Conservation (phyloP, 2,113 vertebrate genomes). For the Hippocampus barbouri region DNA sequence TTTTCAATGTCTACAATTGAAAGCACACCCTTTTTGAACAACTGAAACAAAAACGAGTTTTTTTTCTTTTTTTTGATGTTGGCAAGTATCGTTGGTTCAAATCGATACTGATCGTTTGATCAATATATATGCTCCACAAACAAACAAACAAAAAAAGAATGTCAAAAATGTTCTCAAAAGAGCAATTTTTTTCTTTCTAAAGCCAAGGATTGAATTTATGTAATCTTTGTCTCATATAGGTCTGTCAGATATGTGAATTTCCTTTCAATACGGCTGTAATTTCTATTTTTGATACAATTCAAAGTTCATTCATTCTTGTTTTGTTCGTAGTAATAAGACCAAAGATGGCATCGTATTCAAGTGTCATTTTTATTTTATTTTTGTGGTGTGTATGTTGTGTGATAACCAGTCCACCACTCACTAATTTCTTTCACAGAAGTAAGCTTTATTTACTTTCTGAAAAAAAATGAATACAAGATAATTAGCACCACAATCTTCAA, state of each 20-base stretch:
- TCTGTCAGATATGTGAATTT: constrained; percentile 74
- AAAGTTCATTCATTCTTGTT: constrained; percentile 64
- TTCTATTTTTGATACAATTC: constrained; percentile 81
- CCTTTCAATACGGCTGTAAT: constrained; percentile 76
- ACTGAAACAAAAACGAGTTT: background rate
- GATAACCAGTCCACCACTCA: constrained; percentile 60
- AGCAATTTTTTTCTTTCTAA: constrained; percentile 43
- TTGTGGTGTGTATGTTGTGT: constrained; percentile 62
- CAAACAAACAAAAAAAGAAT: constrained; percentile 29
- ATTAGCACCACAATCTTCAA: constrained; percentile 61
- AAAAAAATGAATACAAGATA: constrained; percentile 55
- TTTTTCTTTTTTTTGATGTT: constrained; percentile 19
- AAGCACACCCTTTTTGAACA: constrained; percentile 22
- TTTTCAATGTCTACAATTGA: constrained; percentile 50
- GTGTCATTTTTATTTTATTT: constrained; percentile 62
- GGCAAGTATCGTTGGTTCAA: constrained; percentile 27
- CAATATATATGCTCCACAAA: background rate
- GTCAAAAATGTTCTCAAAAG: constrained; percentile 45
- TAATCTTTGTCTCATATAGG: constrained; percentile 58
- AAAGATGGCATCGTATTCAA: constrained; percentile 74
- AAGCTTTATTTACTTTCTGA: constrained; percentile 65
- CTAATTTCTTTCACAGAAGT: constrained; percentile 61
- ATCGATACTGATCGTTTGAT: constrained; percentile 19
- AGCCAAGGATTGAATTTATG: constrained; percentile 51
- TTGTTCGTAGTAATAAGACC: constrained; percentile 76